A percentile compares a stretch with the other conserved stretches of the same genome.
Evolutionary conservation across 2,113 vertebrate species (phyloP).

Genomic region (Phrynocephalus versicolor): DNA sequence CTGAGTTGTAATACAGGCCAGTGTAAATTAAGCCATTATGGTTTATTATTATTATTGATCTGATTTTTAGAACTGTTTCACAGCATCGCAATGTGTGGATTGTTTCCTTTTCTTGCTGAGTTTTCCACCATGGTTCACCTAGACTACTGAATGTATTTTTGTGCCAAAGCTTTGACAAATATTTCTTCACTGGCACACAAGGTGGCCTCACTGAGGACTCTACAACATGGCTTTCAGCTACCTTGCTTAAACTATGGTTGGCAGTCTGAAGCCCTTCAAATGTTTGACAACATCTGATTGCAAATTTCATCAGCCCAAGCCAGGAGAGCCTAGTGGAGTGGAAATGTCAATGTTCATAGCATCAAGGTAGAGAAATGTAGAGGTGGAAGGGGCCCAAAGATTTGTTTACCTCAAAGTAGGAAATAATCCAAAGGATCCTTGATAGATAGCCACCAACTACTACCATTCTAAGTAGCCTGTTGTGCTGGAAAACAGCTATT

Average conservation of each 20-base stretch:
- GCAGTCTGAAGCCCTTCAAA: too few relatives aligned
- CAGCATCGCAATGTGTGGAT: neutral
- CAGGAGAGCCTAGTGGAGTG: too few relatives aligned
- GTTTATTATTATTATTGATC: neutral
- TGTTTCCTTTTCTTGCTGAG: neutral
- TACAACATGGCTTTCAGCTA: neutral
- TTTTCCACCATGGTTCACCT: neutral
- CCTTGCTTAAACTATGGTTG: neutral
- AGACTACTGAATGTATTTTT: neutral
- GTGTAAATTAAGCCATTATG: neutral
- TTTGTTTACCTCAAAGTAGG: too few relatives aligned
- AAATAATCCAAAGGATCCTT: too few relatives aligned
- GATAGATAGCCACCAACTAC: too few relatives aligned
- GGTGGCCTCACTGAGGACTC: neutral
- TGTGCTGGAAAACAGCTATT: too few relatives aligned
- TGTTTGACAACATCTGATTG: too few relatives aligned
- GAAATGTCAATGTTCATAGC: too few relatives aligned
- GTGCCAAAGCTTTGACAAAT: neutral
- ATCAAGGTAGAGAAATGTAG: too few relatives aligned
- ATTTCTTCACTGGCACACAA: neutral
- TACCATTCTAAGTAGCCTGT: too few relatives aligned
- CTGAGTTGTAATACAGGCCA: neutral
- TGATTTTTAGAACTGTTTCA: neutral
- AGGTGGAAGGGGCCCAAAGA: too few relatives aligned
- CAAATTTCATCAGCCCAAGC: too few relatives aligned